Percentiles rank a stretch among this genome's conserved stretches.
Conservation (phyloP, 2,888 invertebrate species). For the Boloria selene region DNA sequence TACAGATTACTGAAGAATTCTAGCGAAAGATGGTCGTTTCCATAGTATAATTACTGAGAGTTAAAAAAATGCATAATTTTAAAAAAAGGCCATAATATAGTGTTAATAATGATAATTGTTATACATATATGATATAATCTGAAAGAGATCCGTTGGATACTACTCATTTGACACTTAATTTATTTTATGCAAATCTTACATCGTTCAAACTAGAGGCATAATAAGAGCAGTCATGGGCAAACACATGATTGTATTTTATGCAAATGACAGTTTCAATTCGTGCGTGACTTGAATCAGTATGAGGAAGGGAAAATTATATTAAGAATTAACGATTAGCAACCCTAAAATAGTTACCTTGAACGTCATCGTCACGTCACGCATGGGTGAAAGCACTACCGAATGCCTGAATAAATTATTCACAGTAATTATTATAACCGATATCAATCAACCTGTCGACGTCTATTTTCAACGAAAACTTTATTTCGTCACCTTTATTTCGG, state of each 20-base stretch:
- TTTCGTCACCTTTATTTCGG: constrained; percentile 51
- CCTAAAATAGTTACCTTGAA: constrained; percentile 70
- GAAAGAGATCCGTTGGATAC: no score
- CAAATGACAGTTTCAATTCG: constrained; percentile 47
- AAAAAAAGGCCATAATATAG: no score
- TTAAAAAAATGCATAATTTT: no score
- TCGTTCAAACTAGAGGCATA: not conserved
- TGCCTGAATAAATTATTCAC: constrained; percentile 72
- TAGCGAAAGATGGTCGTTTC: no score
- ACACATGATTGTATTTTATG: constrained; percentile 16
- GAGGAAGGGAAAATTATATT: constrained; percentile 56
- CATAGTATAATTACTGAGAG: no score
- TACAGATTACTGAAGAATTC: no score
- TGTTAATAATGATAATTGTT: no score
- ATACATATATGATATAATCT: no score
- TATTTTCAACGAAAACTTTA: constrained; percentile 72
- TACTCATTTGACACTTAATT: no score
- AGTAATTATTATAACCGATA: constrained; percentile 68
- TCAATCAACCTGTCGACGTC: constrained; percentile 71
- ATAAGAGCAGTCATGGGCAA: constrained; percentile 5
- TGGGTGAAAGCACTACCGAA: constrained; percentile 53
- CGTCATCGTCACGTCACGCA: constrained; percentile 64
- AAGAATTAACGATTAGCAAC: constrained; percentile 65
- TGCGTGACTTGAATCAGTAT: constrained; percentile 62
- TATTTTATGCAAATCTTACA: no score